Conservation (phyloP, 2,888 invertebrate genomes). For the Rhamphomyia laevipes region DNA sequence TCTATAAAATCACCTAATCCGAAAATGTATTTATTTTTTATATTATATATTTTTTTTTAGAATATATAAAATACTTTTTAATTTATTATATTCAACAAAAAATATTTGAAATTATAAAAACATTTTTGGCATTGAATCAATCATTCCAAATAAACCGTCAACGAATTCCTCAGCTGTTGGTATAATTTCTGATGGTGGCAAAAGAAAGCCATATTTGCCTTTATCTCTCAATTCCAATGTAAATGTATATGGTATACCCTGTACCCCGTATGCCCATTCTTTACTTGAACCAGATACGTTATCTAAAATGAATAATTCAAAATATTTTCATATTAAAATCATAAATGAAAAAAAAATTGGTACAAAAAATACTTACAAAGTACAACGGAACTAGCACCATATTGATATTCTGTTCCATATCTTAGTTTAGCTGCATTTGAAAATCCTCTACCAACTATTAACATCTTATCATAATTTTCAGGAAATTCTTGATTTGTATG, state of each 20-base stretch:
- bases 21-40: too few species aligned
- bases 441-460: constrained; percentile 41
- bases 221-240: constrained; percentile 53
- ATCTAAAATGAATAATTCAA: constrained; percentile 24
- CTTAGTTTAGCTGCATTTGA: constrained; percentile 39
- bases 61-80: too few species aligned
- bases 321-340: too few species aligned
- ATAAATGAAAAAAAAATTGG: too few species aligned
- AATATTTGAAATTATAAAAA: too few species aligned
- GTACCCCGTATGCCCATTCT: constrained; percentile 44
- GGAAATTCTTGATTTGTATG: constrained; percentile 33
- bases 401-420: constrained; percentile 40
- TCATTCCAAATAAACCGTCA: constrained; percentile 41
- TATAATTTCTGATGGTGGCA: constrained; percentile 52
- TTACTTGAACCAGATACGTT: constrained; percentile 36
- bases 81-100: too few species aligned
- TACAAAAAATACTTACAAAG: constrained; percentile 38
- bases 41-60: too few species aligned
- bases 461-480: constrained; percentile 38
- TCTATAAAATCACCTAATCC: too few species aligned
- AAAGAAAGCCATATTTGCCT: constrained; percentile 53
- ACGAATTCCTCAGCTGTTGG: constrained; percentile 48
- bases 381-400: constrained; percentile 44
- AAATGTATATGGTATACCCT: constrained; percentile 40
- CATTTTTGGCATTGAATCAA: neutral